Conservation (phyloP, 2,888 invertebrate genomes). For the Drosophila neonasuta region DNA sequence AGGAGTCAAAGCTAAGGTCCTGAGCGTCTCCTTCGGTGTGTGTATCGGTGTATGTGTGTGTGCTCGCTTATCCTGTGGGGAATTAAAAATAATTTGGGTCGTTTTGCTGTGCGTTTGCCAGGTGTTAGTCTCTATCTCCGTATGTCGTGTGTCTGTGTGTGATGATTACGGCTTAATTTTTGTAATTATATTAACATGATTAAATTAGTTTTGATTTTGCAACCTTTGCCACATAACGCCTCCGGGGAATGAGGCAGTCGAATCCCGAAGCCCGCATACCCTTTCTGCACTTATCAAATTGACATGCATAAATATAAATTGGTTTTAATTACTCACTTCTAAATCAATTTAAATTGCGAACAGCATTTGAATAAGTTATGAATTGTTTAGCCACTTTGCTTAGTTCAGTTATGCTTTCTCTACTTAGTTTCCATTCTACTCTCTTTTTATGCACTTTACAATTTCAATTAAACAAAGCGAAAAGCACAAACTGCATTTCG, state of each 20-base stretch:
- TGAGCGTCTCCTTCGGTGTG: conserved; percentile 32
- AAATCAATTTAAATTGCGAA: neutral
- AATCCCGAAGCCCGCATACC: conserved; percentile 12
- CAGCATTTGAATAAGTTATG: neutral
- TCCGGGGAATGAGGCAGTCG: conserved; percentile 9
- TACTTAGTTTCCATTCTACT: neutral
- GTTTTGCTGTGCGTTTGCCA: conserved; percentile 57
- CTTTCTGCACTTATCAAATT: neutral
- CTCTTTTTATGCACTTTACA: neutral
- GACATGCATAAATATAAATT: neutral
- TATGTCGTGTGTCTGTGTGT: conserved; percentile 14
- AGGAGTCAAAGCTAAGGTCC: conserved; percentile 14
- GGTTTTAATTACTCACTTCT: neutral
- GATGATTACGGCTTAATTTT: conserved; percentile 76
- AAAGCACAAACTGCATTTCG: neutral
- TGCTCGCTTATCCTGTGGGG: conserved; percentile 66
- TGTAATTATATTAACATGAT: conserved; percentile 77
- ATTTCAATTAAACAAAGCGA: conserved; percentile 2
- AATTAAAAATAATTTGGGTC: conserved; percentile 78
- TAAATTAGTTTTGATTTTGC: conserved; percentile 75
- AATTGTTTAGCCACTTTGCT: neutral
- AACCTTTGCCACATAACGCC: conserved; percentile 50
- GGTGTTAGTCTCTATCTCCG: conserved; percentile 51
- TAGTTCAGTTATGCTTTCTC: too few species aligned
- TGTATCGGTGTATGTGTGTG: neutral